Percentiles rank a stretch among this genome's conserved stretches.
Conservation (phyloP, 2,113 vertebrate species). For the Leiothrix lutea region DNA sequence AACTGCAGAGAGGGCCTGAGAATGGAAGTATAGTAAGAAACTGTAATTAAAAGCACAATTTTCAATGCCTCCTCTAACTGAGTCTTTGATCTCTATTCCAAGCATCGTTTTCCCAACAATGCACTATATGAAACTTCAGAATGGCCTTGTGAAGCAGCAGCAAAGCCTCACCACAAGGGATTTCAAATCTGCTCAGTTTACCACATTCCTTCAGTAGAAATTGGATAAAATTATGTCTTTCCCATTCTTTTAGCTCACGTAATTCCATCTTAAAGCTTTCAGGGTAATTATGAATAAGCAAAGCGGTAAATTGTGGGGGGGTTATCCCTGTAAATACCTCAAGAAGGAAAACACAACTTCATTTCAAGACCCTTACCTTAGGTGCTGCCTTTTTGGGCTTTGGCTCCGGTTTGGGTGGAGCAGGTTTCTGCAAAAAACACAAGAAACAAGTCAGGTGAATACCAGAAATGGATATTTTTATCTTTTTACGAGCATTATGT, state of each 20-base stretch:
- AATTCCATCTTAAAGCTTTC: neutral
- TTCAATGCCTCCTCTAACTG: neutral
- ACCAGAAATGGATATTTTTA: neutral
- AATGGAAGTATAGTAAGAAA: neutral
- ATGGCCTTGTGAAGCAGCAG: neutral
- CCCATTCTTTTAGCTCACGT: neutral
- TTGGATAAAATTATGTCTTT: neutral
- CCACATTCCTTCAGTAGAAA: neutral
- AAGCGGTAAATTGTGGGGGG: neutral
- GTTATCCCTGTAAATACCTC: neutral
- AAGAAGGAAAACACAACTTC: neutral
- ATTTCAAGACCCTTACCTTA: conserved; percentile 75
- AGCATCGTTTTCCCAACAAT: neutral
- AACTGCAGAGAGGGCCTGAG: neutral
- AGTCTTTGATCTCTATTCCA: conserved; percentile 12
- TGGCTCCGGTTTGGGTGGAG: conserved; percentile 81
- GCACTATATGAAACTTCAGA: neutral
- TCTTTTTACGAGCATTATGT: accelerated
- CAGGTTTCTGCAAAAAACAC: conserved; percentile 75
- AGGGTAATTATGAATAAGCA: neutral
- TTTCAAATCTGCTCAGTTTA: neutral
- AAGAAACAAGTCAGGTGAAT: neutral
- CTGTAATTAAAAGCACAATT: neutral
- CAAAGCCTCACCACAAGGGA: neutral
- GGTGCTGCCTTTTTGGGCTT: conserved; percentile 86